phyloP scores from a whole-genome alignment of 2,797 vertebrate genomes.

The Gambusia yucatana region DNA sequence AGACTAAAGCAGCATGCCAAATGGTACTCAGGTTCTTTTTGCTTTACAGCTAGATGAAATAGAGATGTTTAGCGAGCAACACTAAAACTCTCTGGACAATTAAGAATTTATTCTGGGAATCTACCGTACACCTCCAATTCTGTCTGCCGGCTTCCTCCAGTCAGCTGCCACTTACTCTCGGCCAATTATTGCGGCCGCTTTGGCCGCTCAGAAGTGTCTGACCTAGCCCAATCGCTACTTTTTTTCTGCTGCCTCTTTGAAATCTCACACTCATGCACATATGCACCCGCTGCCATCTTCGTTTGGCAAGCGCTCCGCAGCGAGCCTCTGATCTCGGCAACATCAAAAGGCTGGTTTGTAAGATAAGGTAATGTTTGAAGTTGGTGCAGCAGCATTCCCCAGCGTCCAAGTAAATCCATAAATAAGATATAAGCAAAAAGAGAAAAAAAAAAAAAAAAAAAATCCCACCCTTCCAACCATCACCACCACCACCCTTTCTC shows the following conservation, averaged over 20 bases:
- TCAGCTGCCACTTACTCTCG: conserved; percentile 88
- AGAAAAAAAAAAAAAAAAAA: conserved; percentile 51
- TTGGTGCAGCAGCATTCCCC: conserved; percentile 90
- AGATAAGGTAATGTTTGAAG: conserved; percentile 99
- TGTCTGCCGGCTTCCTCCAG: conserved; percentile 75
- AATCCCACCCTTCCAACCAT: conserved; percentile 35
- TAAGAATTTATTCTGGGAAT: conserved; percentile 66
- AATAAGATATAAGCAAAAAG: conserved; percentile 92
- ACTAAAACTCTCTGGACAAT: conserved; percentile 64
- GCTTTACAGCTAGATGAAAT: conserved; percentile 38
- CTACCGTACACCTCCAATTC: conserved; percentile 54
- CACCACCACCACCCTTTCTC: conserved; percentile 35
- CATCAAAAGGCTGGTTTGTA: conserved; percentile 97
- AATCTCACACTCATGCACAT: conserved; percentile 87
- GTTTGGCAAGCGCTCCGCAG: conserved; percentile 90
- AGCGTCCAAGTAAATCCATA: conserved; percentile 93
- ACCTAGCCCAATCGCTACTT: conserved; percentile 89
- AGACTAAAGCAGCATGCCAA: conserved; percentile 20
- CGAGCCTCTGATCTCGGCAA: conserved; percentile 91
- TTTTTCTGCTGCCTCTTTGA: conserved; percentile 89
- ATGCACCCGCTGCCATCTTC: conserved; percentile 80
- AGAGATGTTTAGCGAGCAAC: conserved; percentile 38
- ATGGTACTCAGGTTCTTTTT: conserved; percentile 14
- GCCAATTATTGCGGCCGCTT: conserved; percentile 92
- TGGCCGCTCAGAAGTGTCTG: conserved; percentile 84